Percentiles rank a stretch among this genome's conserved stretches.
phyloP scores from a whole-genome alignment of 2,797 vertebrate species.

The Anas flavirostris region DNA sequence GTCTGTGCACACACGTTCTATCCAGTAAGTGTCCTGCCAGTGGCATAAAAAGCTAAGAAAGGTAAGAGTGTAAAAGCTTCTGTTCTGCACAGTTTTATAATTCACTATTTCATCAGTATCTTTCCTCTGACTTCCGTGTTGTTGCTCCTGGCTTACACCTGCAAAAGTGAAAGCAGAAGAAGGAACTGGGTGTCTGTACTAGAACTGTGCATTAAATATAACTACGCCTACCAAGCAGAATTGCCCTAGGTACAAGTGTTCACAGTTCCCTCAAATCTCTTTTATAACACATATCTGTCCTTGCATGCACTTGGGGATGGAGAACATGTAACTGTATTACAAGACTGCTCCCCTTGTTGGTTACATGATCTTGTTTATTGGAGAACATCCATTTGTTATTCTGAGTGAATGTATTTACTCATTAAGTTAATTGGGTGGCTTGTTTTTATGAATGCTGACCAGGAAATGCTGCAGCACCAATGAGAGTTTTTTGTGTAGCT shows the following conservation, averaged over 20 bases:
- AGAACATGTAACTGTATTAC: neutral
- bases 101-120: neutral
- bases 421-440: neutral
- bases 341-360: neutral
- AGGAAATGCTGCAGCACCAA: neutral
- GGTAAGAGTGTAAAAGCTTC: neutral
- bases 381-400: neutral
- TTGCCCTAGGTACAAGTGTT: neutral
- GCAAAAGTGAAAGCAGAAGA: conserved; percentile 66
- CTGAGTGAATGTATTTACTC: neutral
- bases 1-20: accelerated
- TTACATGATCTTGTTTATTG: neutral
- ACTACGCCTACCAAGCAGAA: neutral
- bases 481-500: neutral
- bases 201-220: neutral
- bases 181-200: neutral
- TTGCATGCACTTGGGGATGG: neutral
- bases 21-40: neutral
- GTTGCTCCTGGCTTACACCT: conserved; percentile 49
- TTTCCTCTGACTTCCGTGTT: neutral
- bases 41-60: neutral
- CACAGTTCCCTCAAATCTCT: neutral
- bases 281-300: neutral
- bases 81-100: neutral
- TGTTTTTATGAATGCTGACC: neutral